Evolutionary conservation across 2,888 invertebrate genomes (phyloP).

Genomic region (Dendrolimus pini): DNA sequence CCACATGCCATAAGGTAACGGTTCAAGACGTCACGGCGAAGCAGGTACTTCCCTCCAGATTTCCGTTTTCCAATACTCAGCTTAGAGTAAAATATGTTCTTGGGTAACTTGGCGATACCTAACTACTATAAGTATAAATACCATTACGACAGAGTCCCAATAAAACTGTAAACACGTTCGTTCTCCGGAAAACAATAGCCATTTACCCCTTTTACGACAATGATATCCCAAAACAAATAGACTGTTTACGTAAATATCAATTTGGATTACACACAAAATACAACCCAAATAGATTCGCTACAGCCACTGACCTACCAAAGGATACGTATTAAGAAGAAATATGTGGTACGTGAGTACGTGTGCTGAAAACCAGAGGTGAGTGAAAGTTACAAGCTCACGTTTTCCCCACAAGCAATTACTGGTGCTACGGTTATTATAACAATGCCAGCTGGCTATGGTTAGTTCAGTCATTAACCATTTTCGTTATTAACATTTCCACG

Average conservation of each 20-base stretch:
- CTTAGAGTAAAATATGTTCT: no score
- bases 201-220: not conserved
- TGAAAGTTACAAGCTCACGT: conserved; percentile 26
- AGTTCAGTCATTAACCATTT: conserved; percentile 2
- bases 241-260: conserved; percentile 36
- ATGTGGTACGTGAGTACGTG: conserved; percentile 43
- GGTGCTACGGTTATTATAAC: not conserved
- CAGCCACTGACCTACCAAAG: conserved; percentile 25
- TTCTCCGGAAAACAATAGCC: not conserved
- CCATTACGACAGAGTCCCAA: not conserved
- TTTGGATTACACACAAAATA: conserved; percentile 31
- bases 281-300: conserved; percentile 27
- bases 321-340: conserved; percentile 49
- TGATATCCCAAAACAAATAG: conserved; percentile 14
- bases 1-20: no score
- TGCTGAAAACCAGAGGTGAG: conserved; percentile 29
- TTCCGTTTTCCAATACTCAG: no score
- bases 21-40: no score
- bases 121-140: not conserved
- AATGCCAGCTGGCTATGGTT: not conserved
- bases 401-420: conserved; percentile 6
- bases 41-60: no score
- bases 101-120: no score
- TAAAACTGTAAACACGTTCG: not conserved
- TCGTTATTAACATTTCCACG: conserved; percentile 8